These are phyloP conservation scores for Patella ulyssiponensis DNA, from an alignment of 2,888 invertebrate genomes.

Conservation along the genomic window DNA sequence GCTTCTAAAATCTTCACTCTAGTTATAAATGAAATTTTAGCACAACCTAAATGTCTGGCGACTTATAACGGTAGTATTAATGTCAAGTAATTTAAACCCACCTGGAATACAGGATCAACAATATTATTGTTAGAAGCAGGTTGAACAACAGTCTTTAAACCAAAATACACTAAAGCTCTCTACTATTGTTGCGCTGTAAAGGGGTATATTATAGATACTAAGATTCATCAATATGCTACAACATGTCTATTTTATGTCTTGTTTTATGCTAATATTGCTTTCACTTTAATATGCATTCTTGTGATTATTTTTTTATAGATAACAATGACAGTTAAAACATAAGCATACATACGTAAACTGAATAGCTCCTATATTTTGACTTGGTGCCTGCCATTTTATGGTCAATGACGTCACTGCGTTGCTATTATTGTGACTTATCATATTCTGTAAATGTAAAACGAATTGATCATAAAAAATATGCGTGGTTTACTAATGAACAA, in stretches of 20 bases:
- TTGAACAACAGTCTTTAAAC: not conserved
- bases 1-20: too few species aligned
- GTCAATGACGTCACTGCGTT: not conserved
- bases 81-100: not conserved
- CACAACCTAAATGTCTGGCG: too few species aligned
- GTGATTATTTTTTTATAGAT: not conserved
- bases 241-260: too few species aligned
- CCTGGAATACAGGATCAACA: not conserved
- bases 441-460: not conserved
- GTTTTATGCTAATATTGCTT: too few species aligned
- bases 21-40: too few species aligned
- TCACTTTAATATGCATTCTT: too few species aligned
- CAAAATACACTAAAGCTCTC: not conserved
- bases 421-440: not conserved
- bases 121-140: not conserved
- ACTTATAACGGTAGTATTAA: too few species aligned
- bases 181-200: not conserved
- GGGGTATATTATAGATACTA: too few species aligned
- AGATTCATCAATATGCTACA: too few species aligned
- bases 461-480: not conserved
- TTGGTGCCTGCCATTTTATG: slow-evolving; percentile 14
- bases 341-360: slow-evolving; percentile 8
- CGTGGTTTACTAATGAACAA: too few species aligned
- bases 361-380: slow-evolving; percentile 10
- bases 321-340: not conserved